Evolutionary conservation across 2,113 vertebrate genomes (phyloP), one percentile per base, ranked within the genome.

Genomic region (Oreochromis aureus): DNA sequence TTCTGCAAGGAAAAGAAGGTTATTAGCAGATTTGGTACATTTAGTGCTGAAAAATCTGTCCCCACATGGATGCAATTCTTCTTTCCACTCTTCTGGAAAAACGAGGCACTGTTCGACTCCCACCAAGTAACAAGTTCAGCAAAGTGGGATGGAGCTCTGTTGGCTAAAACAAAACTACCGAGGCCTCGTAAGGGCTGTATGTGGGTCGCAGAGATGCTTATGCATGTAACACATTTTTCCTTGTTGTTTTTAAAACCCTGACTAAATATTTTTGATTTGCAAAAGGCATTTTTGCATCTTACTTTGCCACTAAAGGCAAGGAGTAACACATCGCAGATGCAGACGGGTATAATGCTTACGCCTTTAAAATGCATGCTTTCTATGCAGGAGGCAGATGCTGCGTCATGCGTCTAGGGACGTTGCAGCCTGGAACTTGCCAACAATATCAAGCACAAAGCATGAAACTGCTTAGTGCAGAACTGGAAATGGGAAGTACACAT

Each of bases 91-190:
- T 24, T 82, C 24, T 88, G 32, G 11, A 53, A 81, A 53, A 83
- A 39, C 18, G 32, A 89, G 81, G 36, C 56, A 10, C 27, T 73
- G 82, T 73, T 80, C 27, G 18, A 58, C 89, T 84, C 89, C 89
- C 84, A 93, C 89, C 10, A 53, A 89, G 86, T 92, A 93, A 86
- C 16, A 53, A 90, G 86, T 92, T 93, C 91, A 89, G 78, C 80
- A 66, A 87, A 88, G 90, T 93, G 69, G 92, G 91, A 76, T 78
- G 87, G 6, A 90, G 79, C 85, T 83, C 24, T 48, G 81, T 46
- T 1, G 51, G 81, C 55, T 66, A 34, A 79, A 87, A 66, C 80
- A 59, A 83, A 41, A 44, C 32, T 1, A 4, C 34, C 7, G 36
- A 79, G 48, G 22, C 61, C 6, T 30, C 12, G 36, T 46, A 22